Conservation (phyloP, 2,888 invertebrate species). For the Allacma fusca region DNA sequence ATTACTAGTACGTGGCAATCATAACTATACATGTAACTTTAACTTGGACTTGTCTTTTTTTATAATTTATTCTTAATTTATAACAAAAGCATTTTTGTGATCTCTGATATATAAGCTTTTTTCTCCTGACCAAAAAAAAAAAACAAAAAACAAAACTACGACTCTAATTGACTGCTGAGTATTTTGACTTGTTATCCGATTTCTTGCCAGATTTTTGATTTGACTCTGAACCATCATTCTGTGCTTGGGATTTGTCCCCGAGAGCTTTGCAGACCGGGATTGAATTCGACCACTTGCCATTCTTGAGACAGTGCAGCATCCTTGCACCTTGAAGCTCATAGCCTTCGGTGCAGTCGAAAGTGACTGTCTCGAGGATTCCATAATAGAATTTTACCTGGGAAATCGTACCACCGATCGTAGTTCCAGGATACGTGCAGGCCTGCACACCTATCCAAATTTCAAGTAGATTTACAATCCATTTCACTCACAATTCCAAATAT, state of each 20-base stretch:
- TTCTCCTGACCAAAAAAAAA: too few relatives aligned
- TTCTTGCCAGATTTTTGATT: constrained; percentile 28
- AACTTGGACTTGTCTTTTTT: constrained; percentile 27
- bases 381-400: constrained; percentile 88
- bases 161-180: neutral
- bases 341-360: constrained; percentile 83
- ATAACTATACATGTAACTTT: too few relatives aligned
- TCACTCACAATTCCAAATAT: neutral
- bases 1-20: too few relatives aligned
- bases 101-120: too few relatives aligned
- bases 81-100: too few relatives aligned
- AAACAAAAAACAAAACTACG: too few relatives aligned
- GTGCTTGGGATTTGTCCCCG: too few relatives aligned
- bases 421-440: constrained; percentile 87
- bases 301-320: constrained; percentile 80
- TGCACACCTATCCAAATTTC: constrained; percentile 70
- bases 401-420: constrained; percentile 84
- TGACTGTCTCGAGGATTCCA: constrained; percentile 83
- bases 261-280: constrained; percentile 79
- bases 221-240: neutral
- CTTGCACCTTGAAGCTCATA: constrained; percentile 78
- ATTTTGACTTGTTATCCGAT: constrained; percentile 13
- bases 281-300: constrained; percentile 86
- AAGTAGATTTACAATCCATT: constrained; percentile 28
- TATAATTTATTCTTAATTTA: too few relatives aligned